Evolutionary conservation across 2,113 vertebrate genomes (phyloP).

Genomic region (Oreotragus oreotragus): DNA sequence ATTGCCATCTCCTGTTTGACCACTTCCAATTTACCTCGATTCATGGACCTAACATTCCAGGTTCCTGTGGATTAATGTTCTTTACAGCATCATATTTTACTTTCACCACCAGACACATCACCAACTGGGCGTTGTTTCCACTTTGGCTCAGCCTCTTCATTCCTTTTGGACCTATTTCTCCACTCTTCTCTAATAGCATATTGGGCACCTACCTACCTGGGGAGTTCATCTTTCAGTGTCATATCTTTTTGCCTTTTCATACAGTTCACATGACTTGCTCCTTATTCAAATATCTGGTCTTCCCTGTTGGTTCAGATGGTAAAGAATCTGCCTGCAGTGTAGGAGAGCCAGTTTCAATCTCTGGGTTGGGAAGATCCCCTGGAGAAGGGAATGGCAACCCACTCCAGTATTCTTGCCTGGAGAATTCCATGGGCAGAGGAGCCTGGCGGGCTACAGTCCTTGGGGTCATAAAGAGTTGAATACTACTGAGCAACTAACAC

Average conservation of each 20-base stretch:
- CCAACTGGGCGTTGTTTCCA: neutral
- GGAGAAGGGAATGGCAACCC: neutral
- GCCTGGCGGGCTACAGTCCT: neutral
- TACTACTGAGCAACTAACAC: neutral
- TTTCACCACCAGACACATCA: neutral
- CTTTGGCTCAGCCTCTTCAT: neutral
- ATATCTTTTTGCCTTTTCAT: neutral
- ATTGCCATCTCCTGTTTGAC: neutral
- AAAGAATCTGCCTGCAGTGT: neutral
- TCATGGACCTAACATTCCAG: neutral
- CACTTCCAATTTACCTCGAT: neutral
- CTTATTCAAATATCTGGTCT: neutral
- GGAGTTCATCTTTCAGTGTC: neutral
- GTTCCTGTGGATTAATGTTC: neutral
- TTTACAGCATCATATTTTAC: neutral
- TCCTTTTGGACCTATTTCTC: neutral
- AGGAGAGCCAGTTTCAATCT: neutral
- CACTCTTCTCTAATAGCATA: neutral
- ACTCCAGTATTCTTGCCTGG: neutral
- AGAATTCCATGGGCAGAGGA: neutral
- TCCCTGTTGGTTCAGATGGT: neutral
- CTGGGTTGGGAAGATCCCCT: neutral
- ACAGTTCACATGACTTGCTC: neutral
- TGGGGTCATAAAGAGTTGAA: neutral
- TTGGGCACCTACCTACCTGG: neutral